phyloP scores from a whole-genome alignment of 2,113 vertebrate genomes.

The Cephalopterus ornatus region DNA sequence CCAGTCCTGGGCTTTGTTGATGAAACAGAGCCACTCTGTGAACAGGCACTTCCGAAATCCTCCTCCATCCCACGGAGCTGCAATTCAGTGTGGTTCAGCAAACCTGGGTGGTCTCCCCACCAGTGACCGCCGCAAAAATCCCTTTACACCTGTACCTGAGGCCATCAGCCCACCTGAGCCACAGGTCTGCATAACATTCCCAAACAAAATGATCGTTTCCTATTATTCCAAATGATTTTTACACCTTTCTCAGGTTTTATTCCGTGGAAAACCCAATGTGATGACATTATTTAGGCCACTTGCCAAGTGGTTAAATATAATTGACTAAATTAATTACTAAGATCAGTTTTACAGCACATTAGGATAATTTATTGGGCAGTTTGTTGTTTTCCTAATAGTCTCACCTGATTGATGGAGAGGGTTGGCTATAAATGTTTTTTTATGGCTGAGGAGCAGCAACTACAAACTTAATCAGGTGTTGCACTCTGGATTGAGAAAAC shows the following conservation, averaged over 20 bases:
- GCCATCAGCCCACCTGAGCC: background rate
- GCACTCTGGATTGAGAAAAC: background rate
- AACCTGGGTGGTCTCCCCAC: background rate
- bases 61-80: background rate
- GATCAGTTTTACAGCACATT: conserved; percentile 39
- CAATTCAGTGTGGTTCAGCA: fast-evolving
- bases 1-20: background rate
- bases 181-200: background rate
- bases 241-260: conserved; percentile 8
- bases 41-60: background rate
- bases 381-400: conserved; percentile 50
- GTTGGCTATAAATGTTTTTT: conserved; percentile 43
- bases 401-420: conserved; percentile 47
- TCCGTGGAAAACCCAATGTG: background rate
- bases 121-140: background rate
- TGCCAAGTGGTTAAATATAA: conserved; percentile 33
- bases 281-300: conserved; percentile 39
- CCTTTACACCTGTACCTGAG: background rate
- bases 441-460: background rate
- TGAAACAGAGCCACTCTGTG: fast-evolving
- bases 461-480: background rate
- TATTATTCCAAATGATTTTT: background rate
- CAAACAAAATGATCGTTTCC: background rate
- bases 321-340: conserved; percentile 56
- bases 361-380: conserved; percentile 47